Evolutionary conservation across 1,140 invertebrate genomes (phyloP).

Genomic region (Ceratosolen solmsi): DNA sequence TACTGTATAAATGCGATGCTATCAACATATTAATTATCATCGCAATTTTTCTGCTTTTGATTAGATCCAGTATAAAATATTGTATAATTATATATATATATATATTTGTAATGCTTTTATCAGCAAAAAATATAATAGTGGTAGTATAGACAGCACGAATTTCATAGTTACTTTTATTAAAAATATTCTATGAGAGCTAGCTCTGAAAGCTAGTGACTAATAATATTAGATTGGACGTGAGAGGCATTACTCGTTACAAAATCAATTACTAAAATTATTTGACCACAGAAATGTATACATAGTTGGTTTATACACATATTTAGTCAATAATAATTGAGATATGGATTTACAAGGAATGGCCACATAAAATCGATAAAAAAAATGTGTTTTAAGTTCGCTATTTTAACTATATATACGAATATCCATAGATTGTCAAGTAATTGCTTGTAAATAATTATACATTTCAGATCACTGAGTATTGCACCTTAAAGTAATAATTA

Average conservation of each 20-base stretch:
- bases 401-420: slow-evolving; percentile 1
- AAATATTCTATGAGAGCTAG: too few relatives aligned
- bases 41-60: too few relatives aligned
- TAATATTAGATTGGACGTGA: neutral
- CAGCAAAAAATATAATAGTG: too few relatives aligned
- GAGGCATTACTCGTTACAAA: neutral
- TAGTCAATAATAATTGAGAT: slow-evolving; percentile 51
- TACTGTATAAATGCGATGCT: too few relatives aligned
- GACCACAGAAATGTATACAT: slow-evolving; percentile 29
- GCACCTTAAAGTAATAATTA: slow-evolving; percentile 29
- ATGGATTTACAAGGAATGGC: slow-evolving; percentile 64
- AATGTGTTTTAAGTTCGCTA: neutral
- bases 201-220: too few relatives aligned
- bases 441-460: slow-evolving; percentile 17
- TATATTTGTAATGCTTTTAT: too few relatives aligned
- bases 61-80: too few relatives aligned
- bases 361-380: slow-evolving; percentile 17
- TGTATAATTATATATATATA: too few relatives aligned
- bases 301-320: slow-evolving; percentile 56
- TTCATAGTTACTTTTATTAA: too few relatives aligned
- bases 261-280: neutral
- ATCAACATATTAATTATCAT: too few relatives aligned
- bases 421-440: slow-evolving; percentile 42
- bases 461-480: slow-evolving; percentile 39
- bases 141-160: too few relatives aligned